Evolutionary conservation across 2,113 vertebrate species (phyloP).

Genomic region (Sinocyclocheilus rhinocerous): DNA sequence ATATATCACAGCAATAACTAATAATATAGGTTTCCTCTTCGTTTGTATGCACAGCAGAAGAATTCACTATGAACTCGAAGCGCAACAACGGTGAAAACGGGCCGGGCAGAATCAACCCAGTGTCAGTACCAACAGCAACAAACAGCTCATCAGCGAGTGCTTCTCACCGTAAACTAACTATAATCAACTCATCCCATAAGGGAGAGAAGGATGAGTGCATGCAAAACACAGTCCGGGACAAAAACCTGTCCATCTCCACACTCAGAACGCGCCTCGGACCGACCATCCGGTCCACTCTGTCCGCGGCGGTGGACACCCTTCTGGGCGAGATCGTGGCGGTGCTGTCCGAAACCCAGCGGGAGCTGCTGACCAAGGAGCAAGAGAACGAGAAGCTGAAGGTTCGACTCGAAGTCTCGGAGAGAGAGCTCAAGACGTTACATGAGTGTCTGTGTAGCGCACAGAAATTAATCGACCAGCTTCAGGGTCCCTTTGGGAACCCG

Average conservation of each 20-base stretch:
- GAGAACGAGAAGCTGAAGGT: slow-evolving; percentile 79
- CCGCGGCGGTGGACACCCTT: slow-evolving; percentile 77
- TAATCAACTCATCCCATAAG: slow-evolving; percentile 66
- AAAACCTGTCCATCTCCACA: slow-evolving; percentile 71
- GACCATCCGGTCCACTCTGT: slow-evolving; percentile 77
- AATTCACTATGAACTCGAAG: slow-evolving; percentile 53
- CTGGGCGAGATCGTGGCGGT: slow-evolving; percentile 77
- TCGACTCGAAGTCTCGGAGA: slow-evolving; percentile 76
- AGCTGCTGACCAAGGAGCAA: slow-evolving; percentile 74
- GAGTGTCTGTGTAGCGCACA: slow-evolving; percentile 79
- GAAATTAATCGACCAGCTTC: slow-evolving; percentile 80
- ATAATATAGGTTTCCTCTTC: not conserved
- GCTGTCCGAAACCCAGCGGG: slow-evolving; percentile 76
- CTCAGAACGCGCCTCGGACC: slow-evolving; percentile 77
- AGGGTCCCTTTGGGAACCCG: slow-evolving; percentile 69
- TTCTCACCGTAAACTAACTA: slow-evolving; percentile 71
- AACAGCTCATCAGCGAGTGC: slow-evolving; percentile 54
- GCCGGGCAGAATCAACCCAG: slow-evolving; percentile 22
- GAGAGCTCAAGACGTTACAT: slow-evolving; percentile 77
- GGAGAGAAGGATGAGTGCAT: slow-evolving; percentile 62
- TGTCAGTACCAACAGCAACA: slow-evolving; percentile 53
- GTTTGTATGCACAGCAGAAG: not conserved
- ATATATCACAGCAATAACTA: not conserved
- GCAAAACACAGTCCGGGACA: slow-evolving; percentile 55
- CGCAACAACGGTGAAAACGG: slow-evolving; percentile 46